Evolutionary conservation across 2,888 invertebrate genomes (phyloP), one percentile per base, ranked within the genome.

Genomic region (Drosophila subquinaria): DNA sequence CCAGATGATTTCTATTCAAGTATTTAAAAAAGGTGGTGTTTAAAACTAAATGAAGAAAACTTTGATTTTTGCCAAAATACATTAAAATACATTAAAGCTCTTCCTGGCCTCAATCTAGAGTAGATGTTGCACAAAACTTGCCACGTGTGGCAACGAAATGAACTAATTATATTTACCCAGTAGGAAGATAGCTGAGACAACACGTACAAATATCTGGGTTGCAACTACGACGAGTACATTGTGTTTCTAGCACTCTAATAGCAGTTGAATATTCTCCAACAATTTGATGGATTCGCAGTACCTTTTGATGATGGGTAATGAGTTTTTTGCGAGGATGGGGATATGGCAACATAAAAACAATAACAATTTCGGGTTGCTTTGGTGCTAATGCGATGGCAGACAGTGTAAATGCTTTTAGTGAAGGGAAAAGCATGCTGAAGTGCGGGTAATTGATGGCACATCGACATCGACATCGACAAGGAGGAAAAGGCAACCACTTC

Each of bases 371-470:
- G 27, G 55, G 62, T 10, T 70, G 51, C 64, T 73, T 57, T 63
- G 43, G 55, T 62, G 69, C 73, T 80, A 81, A 81, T 80, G 76
- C 64, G 82, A 69, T 69, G 76, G 57, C 62, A 62, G 69, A 61
- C 79, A 77, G 82, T 79, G 84, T 76, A 82, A 82, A 82, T 80
- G 82, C 82, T 85, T 85, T 83, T 82, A 85, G 72, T 56, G 36
- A 15, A 33, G 17, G 30, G 45, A 47, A 50, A 40, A 9, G 45
- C 20, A 17, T 78, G 69, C 35, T 60, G 72, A 76, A 73, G 82
- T 75, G 74, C 62, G 81, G 77, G 79, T 88, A 86, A 86, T 88
- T 86, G 88, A 86, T 88, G 85, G 76, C 78, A 69, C 33, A 33
- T 33, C 33, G 30, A 33, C 33, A 33, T 33, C 33, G 27, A 33